Evolutionary conservation across 1,140 invertebrate genomes (phyloP), one percentile per base, ranked within the genome.

Genomic region (Ostrea denselamellosa): DNA sequence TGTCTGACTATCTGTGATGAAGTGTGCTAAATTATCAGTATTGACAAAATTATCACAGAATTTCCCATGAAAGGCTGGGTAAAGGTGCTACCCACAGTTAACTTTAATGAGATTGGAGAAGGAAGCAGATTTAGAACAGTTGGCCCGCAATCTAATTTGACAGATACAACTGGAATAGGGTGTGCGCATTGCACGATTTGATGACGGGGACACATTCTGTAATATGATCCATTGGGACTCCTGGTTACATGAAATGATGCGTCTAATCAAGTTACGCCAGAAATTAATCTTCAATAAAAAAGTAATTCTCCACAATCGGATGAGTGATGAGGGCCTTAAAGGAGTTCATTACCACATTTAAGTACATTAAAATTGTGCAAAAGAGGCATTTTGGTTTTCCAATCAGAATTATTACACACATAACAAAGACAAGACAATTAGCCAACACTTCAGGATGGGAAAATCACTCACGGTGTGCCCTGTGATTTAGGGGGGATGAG

Each of bases 341-440:
- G 14, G 53, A 53, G 82, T 53, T 83, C 34, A 53, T 83, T 83
- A 83, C 68, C 3, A 14, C n/a, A 12, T 54, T 83, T 83, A 83
- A 83, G 53, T 54, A 83, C 82, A 83, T 83, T 83, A 53, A 83
- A 52, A 83, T 83, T 54, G 51, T 83, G 82, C 52, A 83, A 83
- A 83, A 83, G 44, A 83, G 82, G 53, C 44, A n/a, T 54, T 54
- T 54, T 83, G 51, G 82, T 53, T 83, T 53, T 52, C 44, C 53
- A 53, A 83, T 83, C 53, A 53, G 82, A 83, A 83, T 22, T 54
- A 22, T 83, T 83, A 51, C 82, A 83, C 82, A 22, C 52, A 54
- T 54, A 52, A 83, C 51, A 51, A 53, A 54, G 68, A 77, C 22
- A 25, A 25, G 22, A 77, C 25, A 34, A 77, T 77, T 77, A 28